phyloP scores from a whole-genome alignment of 2,113 vertebrate species.

The Thermophis baileyi region DNA sequence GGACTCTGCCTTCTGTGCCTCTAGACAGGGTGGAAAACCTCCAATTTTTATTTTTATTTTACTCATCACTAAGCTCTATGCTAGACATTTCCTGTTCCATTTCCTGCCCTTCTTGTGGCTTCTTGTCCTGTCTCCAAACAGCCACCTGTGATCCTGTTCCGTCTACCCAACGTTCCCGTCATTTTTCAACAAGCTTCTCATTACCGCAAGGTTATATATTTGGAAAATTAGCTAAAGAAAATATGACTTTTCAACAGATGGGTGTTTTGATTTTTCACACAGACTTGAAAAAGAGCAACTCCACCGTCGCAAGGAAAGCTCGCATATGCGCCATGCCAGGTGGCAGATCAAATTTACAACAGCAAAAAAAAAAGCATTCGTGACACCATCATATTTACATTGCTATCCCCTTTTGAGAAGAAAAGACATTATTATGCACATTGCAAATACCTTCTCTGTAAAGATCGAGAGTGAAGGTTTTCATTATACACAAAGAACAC shows the following conservation, averaged over 20 bases:
- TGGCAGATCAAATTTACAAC: not conserved
- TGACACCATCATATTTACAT: not conserved
- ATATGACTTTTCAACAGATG: not conserved
- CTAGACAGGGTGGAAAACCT: slow-evolving; percentile 17
- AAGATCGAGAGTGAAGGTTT: not conserved
- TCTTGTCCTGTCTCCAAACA: not conserved
- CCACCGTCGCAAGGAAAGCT: not conserved
- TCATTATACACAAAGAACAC: not conserved
- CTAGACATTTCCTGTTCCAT: not conserved
- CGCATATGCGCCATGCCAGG: not conserved
- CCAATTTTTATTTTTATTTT: not conserved
- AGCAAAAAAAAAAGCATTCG: not conserved
- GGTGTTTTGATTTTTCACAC: not conserved
- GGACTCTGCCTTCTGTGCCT: slow-evolving; percentile 15
- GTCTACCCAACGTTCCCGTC: not conserved
- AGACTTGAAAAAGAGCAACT: not conserved
- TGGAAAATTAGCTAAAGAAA: not conserved
- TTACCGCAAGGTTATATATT: not conserved
- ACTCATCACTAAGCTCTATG: not conserved
- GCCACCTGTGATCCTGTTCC: not conserved
- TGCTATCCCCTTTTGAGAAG: not conserved
- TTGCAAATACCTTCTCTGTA: not conserved
- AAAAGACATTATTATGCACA: not conserved
- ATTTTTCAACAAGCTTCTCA: not conserved
- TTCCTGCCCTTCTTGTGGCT: not conserved